Evolutionary conservation across 2,113 vertebrate genomes (phyloP).

Genomic region (Thinocorus orbignyianus): DNA sequence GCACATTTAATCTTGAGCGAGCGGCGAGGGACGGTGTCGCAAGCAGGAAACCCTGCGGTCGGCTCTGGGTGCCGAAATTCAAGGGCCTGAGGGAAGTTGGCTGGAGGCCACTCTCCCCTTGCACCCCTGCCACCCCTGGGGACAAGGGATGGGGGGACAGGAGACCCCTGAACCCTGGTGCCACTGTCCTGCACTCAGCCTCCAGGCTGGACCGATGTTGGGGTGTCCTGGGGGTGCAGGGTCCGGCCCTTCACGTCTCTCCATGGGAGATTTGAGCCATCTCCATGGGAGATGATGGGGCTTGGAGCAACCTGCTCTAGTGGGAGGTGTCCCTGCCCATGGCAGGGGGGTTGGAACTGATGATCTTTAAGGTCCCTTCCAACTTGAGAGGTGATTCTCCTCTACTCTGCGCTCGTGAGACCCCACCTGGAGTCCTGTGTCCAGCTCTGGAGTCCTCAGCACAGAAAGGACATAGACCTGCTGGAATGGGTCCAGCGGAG

Average conservation of each 20-base stretch:
- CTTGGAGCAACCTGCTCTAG: too few relatives aligned
- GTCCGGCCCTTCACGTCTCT: fast-evolving
- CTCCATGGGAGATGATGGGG: too few relatives aligned
- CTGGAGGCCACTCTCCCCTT: not conserved
- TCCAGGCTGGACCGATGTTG: fast-evolving
- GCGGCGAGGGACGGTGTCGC: not conserved
- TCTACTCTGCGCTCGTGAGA: too few relatives aligned
- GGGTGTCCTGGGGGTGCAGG: not conserved
- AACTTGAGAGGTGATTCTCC: too few relatives aligned
- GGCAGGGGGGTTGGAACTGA: too few relatives aligned
- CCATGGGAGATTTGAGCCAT: too few relatives aligned
- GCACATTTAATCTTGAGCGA: not conserved
- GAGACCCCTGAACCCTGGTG: not conserved
- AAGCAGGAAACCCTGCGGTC: constrained; percentile 63
- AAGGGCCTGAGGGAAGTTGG: constrained; percentile 13
- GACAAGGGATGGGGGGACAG: not conserved
- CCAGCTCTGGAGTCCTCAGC: too few relatives aligned
- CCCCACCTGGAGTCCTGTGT: too few relatives aligned
- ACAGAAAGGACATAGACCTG: too few relatives aligned
- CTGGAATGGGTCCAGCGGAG: too few relatives aligned
- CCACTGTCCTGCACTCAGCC: fast-evolving
- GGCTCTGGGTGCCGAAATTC: not conserved
- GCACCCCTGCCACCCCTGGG: not conserved
- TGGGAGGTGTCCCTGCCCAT: too few relatives aligned
- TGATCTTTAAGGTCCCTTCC: too few relatives aligned